Evolutionary conservation across 2,888 invertebrate genomes (phyloP).

Genomic region (Cybosia mesomella): DNA sequence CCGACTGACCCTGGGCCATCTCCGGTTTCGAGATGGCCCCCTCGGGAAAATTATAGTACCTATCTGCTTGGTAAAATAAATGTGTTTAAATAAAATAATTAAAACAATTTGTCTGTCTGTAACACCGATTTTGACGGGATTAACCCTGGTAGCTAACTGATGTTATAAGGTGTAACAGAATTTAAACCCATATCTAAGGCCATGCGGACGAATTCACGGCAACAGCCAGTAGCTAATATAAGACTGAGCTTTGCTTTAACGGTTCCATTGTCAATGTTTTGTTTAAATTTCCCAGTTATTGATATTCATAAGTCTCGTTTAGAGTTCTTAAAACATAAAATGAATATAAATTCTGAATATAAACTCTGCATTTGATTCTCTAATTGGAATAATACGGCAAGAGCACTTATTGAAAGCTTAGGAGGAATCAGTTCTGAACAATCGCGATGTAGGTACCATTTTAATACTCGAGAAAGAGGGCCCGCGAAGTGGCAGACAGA

Average conservation of each 20-base stretch:
- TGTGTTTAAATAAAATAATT: too few species aligned
- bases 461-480: conserved; percentile 1
- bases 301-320: background rate
- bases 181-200: too few species aligned
- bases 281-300: background rate
- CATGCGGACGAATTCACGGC: background rate
- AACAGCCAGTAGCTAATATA: background rate
- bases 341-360: conserved; percentile 30
- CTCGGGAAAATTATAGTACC: too few species aligned
- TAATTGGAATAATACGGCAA: conserved; percentile 38
- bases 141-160: too few species aligned
- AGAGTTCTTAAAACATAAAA: conserved; percentile 1
- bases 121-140: too few species aligned
- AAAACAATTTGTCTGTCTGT: too few species aligned
- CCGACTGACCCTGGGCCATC: too few species aligned
- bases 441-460: conserved; percentile 4
- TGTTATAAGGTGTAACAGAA: background rate
- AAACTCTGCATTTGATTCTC: conserved; percentile 33
- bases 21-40: too few species aligned
- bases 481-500: conserved; percentile 43
- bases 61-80: too few species aligned
- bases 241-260: background rate
- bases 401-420: conserved; percentile 33
- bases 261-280: background rate
- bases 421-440: conserved; percentile 8